Evolutionary conservation across 2,113 vertebrate species (phyloP), one percentile per base, ranked within the genome.

Genomic region (Sylvicapra grimmia): DNA sequence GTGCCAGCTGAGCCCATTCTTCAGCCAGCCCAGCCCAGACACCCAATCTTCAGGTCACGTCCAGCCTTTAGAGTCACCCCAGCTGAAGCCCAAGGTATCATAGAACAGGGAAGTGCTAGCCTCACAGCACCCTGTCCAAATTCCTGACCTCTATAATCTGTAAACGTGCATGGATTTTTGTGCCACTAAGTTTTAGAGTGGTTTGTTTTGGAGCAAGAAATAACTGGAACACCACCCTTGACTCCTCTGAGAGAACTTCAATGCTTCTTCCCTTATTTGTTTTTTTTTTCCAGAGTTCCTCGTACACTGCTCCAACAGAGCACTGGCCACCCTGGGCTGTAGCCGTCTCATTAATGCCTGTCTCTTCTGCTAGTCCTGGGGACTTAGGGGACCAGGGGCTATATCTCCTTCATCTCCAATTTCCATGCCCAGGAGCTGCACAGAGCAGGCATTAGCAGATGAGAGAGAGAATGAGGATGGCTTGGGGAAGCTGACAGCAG

Each of bases 261-360:
- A 0, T 49, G 51, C 8, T 44, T 18, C 53, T 25, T 79, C 53
- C 6, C 61, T 18, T 19, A 10, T 29, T 14, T 75, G 5, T 0
- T 8, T 68, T 40, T 10, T 23, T 31, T 33, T 49, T 12, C 40
- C 10, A 9, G 14, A 89, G n/a, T 44, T n/a, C 21, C 21, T 75
- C 1, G 0, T 11, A 1, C 8, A 4, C 33, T 10, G 0, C 33
- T 49, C 27, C 8, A 40, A 49, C 61, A n/a, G 56, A 83, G 54
- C 47, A 14, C 36, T 31, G 91, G 15, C 61, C 36, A 49, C 16
- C 1, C 16, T 6, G 21, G 49, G 40, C 56, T 86, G 56, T 25
- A 21, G 86, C 49, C 21, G 1, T 87, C 65, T 56, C 53, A 49
- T 13, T 53, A 15, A 4, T 11, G 21, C 9, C 53, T 85, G 1